Evolutionary conservation across 2,888 invertebrate species (phyloP), one percentile per base, ranked within the genome.

Genomic region (Watsonalla cultraria): DNA sequence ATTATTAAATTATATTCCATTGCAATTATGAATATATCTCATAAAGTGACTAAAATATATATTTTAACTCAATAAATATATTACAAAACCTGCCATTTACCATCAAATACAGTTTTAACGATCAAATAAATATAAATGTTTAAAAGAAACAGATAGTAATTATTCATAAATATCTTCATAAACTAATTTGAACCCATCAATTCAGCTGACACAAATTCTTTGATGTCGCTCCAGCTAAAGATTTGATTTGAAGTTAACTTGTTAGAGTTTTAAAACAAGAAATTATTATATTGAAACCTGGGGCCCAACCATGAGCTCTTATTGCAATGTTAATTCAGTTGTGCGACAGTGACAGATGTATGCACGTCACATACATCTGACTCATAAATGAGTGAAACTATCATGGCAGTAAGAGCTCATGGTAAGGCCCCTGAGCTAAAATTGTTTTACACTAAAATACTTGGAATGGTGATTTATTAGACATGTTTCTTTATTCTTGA

Each of bases 151-250:
- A 37, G 49, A 49, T 15, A 37, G 49, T 37, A 9, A 49, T 49
- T 33, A 49, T 37, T 37, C 37, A 39, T 15, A 49, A 37, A 49
- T 14, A 39, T 49, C 15, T 37, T 37, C 14, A 69, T 61, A 64
- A 69, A 78, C 71, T 71, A 73, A 76, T 76, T 69, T 74, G 68
- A 67, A 58, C 62, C 58, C 76, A 77, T 82, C 75, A 74, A 79
- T 84, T 70, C 61, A 66, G 71, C 65, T 64, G 68, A 51, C 58
- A 57, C 56, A 57, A 58, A 66, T 62, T 66, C 82, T 84, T 84
- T 83, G 83, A 84, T 72, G 78, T 80, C 66, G 70, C 68, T 62
- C 56, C 59, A 65, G 55, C 56, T 54, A 59, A 61, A 57, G 54
- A 70, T 51, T 51, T 56, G 69, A 71, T 72, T 71, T 68, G 52